Base-by-base conservation (phyloP, 2,797 vertebrate genomes). In the Esox lucius region DNA sequence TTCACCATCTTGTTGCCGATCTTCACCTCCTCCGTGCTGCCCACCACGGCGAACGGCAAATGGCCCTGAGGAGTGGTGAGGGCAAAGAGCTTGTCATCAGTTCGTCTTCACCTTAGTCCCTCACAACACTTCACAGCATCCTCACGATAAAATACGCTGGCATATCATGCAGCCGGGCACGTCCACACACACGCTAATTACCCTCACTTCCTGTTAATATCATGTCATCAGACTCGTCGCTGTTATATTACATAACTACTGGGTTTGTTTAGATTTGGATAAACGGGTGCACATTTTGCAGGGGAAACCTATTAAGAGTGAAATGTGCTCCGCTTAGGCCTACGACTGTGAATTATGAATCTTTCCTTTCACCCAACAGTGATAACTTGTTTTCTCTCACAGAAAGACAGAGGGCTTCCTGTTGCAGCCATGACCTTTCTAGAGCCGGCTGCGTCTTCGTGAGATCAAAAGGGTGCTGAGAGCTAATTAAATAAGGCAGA, bases 1-100 rank as follows among this genome's bases (percentile, higher is more conserved):
- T 96, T 98, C 94, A 98, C 96, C 97, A 98, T 98, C 94, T 98
- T 98, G 92, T 98, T 98, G 83, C 98, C 98, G 77, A 99, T 96
- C 95, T 98, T 99, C 82, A 98, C 90, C 88, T 99, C 98, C 90
- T 99, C 98, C 0, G 97, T 99, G 91, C 98, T 99, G 76, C 98
- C 98, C 13, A 99, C 95, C 74, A 99, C 97, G 0, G 98, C 98
- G 81, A 99, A 99, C 0, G 98, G 98, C 92, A 99, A 94, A 89
- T 99, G 97, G 75, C 95, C 98, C 98, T 99, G 91, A 59, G 90
- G 90, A 84, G 73, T 33, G 82, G 33, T 77, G 11, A 9, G 13
- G 24, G 42, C 15, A 9, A 9, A 56, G 39, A 77, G 73, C 74
- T 2, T 68, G 46, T n/a, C 5, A 0, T 71, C 24, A 49, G 69